Evolutionary conservation across 2,888 invertebrate genomes (phyloP).

Genomic region (Papilio protenor): DNA sequence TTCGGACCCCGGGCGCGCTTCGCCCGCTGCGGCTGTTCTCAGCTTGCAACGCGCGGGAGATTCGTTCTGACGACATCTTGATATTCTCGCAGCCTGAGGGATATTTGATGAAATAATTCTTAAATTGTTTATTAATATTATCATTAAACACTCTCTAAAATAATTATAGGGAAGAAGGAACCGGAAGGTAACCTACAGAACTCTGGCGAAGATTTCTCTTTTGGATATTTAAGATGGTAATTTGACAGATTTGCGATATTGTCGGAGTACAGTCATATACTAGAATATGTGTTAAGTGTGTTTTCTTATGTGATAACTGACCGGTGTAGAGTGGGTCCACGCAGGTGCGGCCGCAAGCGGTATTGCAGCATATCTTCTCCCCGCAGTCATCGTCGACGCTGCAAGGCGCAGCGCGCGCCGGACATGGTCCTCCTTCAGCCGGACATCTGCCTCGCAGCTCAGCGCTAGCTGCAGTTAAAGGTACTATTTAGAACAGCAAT

Average conservation of each 20-base stretch:
- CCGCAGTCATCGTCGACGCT: conserved; percentile 85
- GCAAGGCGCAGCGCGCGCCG: conserved; percentile 85
- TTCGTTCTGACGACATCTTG: conserved; percentile 74
- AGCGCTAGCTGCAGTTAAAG: conserved; percentile 66
- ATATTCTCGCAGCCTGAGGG: conserved; percentile 75
- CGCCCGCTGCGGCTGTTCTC: conserved; percentile 85
- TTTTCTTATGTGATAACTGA: conserved; percentile 54
- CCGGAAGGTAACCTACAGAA: background rate
- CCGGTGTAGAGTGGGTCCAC: conserved; percentile 86
- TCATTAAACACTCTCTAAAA: background rate
- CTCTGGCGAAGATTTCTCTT: background rate
- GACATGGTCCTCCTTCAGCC: conserved; percentile 76
- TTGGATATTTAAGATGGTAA: background rate
- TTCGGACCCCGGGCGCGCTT: conserved; percentile 85
- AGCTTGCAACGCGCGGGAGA: conserved; percentile 75
- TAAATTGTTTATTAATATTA: background rate
- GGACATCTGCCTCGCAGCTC: conserved; percentile 80
- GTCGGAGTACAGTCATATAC: background rate
- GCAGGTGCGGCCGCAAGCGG: conserved; percentile 86
- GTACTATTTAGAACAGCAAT: background rate
- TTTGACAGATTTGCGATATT: no score
- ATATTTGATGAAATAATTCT: conserved; percentile 5
- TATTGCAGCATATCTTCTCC: conserved; percentile 87
- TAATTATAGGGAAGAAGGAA: background rate
- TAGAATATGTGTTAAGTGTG: conserved; percentile 1